Base-by-base conservation (phyloP, 2,888 invertebrate genomes). In the Protodeltote pygarga region DNA sequence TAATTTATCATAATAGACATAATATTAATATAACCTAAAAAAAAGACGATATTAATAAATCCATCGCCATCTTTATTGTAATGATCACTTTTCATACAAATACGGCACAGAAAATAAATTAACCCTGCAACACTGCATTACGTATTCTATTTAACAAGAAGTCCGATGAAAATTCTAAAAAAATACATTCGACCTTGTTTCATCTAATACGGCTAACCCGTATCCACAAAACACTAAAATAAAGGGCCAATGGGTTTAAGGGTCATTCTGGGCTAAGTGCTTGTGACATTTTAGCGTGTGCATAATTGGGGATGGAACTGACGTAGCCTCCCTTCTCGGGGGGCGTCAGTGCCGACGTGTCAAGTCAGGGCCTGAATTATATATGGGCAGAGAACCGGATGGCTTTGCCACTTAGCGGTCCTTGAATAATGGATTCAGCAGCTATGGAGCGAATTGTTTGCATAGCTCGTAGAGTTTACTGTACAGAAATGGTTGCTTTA, bases 241-340 rank as follows among this genome's bases (percentile, higher is more conserved):
- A 87, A 90, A 86, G 84, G 89, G 92, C 84, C 89, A 91, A 86
- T 91, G 81, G 91, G 91, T 91, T 78, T 90, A 83, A 89, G 89
- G 92, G 91, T 92, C 92, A 90, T 75, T 76, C 70, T 52, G 65
- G 63, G 70, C 79, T 87, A 86, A 90, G 87, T 87, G 87, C 65
- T 69, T 71, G 80, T 85, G 90, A 87, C 89, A 85, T 88, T 89
- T 89, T 81, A 83, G 71, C 80, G 79, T 77, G 78, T 89, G 90
- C 89, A 91, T 92, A 92, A 92, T 92, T 92, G 90, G 88, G 76
- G 68, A 60, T 73, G 80, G 77, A 79, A 91, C 82, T 90, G 92
- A 90, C 89, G 73, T 77, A 74, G 55, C 71, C 66, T 50, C 58
- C 70, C 65, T 42, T 46, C 35, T 52, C 40, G 48, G 57, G 53